Evolutionary conservation across 2,888 invertebrate species (phyloP).

Genomic region (Blera fallax): DNA sequence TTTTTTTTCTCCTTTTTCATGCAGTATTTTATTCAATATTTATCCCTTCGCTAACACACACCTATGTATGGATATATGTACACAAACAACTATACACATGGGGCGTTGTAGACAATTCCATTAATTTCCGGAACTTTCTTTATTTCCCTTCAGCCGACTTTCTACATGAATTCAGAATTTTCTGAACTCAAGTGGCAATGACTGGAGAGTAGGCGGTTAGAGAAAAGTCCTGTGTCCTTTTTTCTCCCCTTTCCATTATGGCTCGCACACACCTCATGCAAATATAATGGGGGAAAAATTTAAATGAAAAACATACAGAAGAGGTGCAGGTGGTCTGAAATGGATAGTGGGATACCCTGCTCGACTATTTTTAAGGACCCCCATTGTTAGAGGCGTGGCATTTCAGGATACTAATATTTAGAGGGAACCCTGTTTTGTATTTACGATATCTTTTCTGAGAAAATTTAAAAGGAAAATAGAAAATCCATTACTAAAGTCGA

Average conservation of each 20-base stretch:
- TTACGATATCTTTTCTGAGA: too few species aligned
- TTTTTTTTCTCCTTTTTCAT: slow-evolving; percentile 8
- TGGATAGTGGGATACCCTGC: background rate
- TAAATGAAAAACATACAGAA: slow-evolving; percentile 42
- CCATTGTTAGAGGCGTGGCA: too few species aligned
- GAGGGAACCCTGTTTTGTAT: too few species aligned
- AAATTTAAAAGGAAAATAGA: too few species aligned
- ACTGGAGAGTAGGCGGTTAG: background rate
- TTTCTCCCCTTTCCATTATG: background rate
- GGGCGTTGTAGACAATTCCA: slow-evolving; percentile 55
- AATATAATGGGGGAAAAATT: slow-evolving; percentile 35
- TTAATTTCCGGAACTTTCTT: slow-evolving; percentile 52
- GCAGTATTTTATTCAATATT: slow-evolving; percentile 54
- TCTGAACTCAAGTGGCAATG: slow-evolving; percentile 23
- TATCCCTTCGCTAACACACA: slow-evolving; percentile 28
- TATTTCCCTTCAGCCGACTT: slow-evolving; percentile 9
- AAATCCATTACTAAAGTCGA: too few species aligned
- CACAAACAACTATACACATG: background rate
- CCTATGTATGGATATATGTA: too few species aligned
- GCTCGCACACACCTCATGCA: slow-evolving; percentile 19
- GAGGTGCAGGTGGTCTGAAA: background rate
- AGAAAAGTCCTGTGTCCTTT: slow-evolving; percentile 5
- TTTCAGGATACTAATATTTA: too few species aligned
- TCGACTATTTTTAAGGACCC: too few species aligned
- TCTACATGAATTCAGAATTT: slow-evolving; percentile 38